phyloP scores from a whole-genome alignment of 2,888 invertebrate genomes.

The Bhutanitis thaidina region DNA sequence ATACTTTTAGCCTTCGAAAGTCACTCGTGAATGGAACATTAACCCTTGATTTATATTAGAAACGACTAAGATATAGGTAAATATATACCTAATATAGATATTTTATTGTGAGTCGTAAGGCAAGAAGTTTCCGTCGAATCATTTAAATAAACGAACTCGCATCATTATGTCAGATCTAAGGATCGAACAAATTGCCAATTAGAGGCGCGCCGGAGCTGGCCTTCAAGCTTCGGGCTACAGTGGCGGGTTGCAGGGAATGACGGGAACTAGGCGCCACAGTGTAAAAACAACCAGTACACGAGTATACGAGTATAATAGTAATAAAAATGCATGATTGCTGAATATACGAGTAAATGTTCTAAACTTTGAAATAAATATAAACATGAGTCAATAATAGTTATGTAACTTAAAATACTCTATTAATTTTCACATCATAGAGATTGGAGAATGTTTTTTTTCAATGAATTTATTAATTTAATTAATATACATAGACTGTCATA shows the following conservation, averaged over 20 bases:
- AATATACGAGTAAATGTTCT: too few relatives aligned
- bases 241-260: conserved; percentile 35
- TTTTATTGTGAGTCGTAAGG: conserved; percentile 39
- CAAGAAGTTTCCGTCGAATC: conserved; percentile 73
- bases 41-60: conserved; percentile 48
- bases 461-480: too few relatives aligned
- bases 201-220: conserved; percentile 54
- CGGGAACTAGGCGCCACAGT: conserved; percentile 22
- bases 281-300: conserved; percentile 22
- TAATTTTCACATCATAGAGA: too few relatives aligned
- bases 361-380: too few relatives aligned
- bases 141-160: conserved; percentile 78
- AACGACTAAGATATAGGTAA: conserved; percentile 28
- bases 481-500: too few relatives aligned
- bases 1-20: conserved; percentile 36
- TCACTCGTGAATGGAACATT: conserved; percentile 43
- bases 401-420: too few relatives aligned
- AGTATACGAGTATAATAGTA: too few relatives aligned
- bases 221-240: conserved; percentile 40
- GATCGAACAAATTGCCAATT: conserved; percentile 80
- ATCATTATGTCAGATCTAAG: conserved; percentile 78
- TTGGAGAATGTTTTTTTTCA: too few relatives aligned
- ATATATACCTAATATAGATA: conserved; percentile 4
- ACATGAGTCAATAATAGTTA: too few relatives aligned
- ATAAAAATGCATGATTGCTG: not conserved